Conservation (phyloP, 2,113 vertebrate species). For the Uria aalge region DNA sequence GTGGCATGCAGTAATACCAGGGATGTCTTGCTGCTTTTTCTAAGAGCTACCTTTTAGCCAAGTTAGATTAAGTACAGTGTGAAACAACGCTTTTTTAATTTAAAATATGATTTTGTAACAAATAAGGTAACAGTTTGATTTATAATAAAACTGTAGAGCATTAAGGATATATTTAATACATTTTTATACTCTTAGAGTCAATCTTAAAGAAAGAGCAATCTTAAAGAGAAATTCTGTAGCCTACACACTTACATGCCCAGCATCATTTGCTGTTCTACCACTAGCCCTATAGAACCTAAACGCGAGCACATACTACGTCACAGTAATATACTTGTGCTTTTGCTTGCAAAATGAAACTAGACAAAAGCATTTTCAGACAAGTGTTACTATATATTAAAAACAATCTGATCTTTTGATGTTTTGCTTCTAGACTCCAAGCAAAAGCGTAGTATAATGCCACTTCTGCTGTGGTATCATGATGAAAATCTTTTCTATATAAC, state of each 20-base stretch:
- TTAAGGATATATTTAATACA: fast-evolving
- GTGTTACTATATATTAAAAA: neutral
- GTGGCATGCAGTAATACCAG: neutral
- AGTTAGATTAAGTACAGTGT: neutral
- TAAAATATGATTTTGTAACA: neutral
- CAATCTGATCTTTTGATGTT: neutral
- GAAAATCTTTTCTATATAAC: neutral
- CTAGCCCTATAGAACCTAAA: neutral
- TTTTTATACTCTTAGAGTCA: neutral
- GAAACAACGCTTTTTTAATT: neutral
- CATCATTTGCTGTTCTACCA: neutral
- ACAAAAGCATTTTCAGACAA: neutral
- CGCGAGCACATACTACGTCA: neutral
- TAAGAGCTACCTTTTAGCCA: neutral
- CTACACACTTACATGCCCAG: neutral
- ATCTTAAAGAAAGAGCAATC: neutral
- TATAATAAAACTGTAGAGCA: neutral
- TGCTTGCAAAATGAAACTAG: neutral
- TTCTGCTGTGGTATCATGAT: neutral
- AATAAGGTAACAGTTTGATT: neutral
- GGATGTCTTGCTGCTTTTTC: no score
- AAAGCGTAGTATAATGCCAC: neutral
- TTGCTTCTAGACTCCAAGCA: neutral
- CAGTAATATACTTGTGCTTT: neutral
- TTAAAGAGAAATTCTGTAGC: neutral